Evolutionary conservation across 2,888 invertebrate genomes (phyloP), one percentile per base, ranked within the genome.

Genomic region (Diploptera punctata): DNA sequence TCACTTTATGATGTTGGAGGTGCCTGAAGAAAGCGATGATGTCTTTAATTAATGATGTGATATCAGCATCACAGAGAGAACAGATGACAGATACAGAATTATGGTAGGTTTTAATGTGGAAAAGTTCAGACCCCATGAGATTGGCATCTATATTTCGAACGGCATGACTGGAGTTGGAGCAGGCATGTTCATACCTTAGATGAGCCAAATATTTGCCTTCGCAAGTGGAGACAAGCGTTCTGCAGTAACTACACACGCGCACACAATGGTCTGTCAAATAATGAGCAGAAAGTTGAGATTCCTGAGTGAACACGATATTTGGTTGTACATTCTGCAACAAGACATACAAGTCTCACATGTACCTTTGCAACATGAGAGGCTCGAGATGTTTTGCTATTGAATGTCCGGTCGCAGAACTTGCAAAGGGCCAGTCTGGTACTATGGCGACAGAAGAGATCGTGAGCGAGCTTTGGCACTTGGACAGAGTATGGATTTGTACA

Each of bases 391-490:
- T 62, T 49, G 18, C 44, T 72, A 18, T 74, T 19, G 52, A 76
- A 76, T 49, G 73, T 68, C 43, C 61, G 49, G 44, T 72, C 68
- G 52, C 76, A 76, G 67, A 68, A 73, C 65, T 71, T 67, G 69
- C 75, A 76, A 54, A 73, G 57, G 18, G 72, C 60, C 47, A 75
- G 68, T 24, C 74, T 73, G 29, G 65, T 65, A 47, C 38, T 65
- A 44, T 24, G 65, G 26, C 65, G 61, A 60, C 76, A 76, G 60
- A 75, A 72, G 52, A 76, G 65, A 62, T 76, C 76, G 68, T 76
- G 76, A 69, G 75, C 76, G 26, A 73, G 70, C 68, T 74, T 76
- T 72, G 75, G 76, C 74, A 73, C 76, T 70, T 73, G 73, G 70
- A 68, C 67, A 61, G 75, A 72, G 54, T 74, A 74, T 26, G 75